Percentiles rank a stretch among this genome's conserved stretches.
Evolutionary conservation across 1,140 invertebrate genomes (phyloP).

Genomic region (Megathymus violae): DNA sequence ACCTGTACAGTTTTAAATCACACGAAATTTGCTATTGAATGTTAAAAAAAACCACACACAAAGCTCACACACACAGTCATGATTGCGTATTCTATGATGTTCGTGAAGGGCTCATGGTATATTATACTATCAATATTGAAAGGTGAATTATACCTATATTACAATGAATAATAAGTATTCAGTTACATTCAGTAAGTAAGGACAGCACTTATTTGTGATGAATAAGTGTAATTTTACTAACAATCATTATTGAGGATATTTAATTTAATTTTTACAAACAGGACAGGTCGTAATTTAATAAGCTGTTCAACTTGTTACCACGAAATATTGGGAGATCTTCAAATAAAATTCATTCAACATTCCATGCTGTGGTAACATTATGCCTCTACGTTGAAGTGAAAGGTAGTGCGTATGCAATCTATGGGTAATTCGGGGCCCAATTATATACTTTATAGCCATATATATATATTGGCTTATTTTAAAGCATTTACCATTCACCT

Average conservation of each 20-base stretch:
- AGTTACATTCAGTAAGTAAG: background rate
- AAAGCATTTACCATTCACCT: slow-evolving; percentile 7
- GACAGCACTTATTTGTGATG: background rate
- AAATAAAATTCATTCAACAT: slow-evolving; percentile 61
- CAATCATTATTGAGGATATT: background rate
- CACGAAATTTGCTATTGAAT: background rate
- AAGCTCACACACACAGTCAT: slow-evolving; percentile 47
- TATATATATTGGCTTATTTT: slow-evolving; percentile 18
- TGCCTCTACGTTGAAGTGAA: slow-evolving; percentile 49
- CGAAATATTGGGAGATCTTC: slow-evolving; percentile 27
- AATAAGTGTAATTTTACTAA: background rate
- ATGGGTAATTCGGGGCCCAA: slow-evolving; percentile 44
- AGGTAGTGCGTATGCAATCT: slow-evolving; percentile 58
- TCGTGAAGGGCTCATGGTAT: slow-evolving; percentile 15
- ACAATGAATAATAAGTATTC: background rate
- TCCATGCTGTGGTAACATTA: slow-evolving; percentile 64
- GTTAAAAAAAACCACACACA: slow-evolving; percentile 67
- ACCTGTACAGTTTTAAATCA: background rate
- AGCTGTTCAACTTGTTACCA: slow-evolving; percentile 7
- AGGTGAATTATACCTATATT: background rate
- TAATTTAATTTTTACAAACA: background rate
- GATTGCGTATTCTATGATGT: slow-evolving; percentile 9
- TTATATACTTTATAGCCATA: slow-evolving; percentile 9
- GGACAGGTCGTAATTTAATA: background rate
- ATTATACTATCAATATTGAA: too few species aligned